These are phyloP conservation scores for Ctenopoma multispine DNA, from an alignment of 2,797 vertebrate species.

Conservation along the genomic window DNA sequence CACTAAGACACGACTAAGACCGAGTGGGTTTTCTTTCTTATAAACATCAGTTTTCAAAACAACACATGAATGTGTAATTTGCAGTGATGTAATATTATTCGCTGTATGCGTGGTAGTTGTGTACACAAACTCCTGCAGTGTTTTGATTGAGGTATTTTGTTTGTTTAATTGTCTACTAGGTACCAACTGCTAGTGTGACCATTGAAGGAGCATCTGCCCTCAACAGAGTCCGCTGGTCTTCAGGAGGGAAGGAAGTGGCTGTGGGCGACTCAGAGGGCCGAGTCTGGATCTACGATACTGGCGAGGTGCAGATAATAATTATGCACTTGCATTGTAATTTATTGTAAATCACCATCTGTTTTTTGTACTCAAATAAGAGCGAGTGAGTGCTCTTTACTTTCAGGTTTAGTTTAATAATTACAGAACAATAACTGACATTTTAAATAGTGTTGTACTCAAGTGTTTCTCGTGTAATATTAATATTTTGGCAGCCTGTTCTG, in stretches of 20 bases:
- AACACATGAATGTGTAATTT: neutral
- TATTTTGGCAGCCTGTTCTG: conserved; percentile 30
- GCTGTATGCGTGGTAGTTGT: neutral
- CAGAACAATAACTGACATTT: conserved; percentile 4
- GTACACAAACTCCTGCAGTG: neutral
- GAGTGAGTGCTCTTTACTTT: neutral
- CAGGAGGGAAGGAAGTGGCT: conserved; percentile 94
- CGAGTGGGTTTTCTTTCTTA: neutral
- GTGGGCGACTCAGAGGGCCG: conserved; percentile 98
- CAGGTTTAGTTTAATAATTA: neutral
- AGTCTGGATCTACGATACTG: conserved; percentile 97
- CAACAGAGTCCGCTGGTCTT: conserved; percentile 95
- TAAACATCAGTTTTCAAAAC: neutral
- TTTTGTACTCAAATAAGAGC: neutral
- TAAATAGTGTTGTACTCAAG: neutral
- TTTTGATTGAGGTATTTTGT: neutral
- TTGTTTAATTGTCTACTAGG: conserved; percentile 77
- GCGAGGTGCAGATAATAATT: conserved; percentile 88
- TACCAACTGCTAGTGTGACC: conserved; percentile 95
- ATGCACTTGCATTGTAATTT: neutral
- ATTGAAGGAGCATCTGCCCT: conserved; percentile 95
- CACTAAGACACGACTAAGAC: neutral
- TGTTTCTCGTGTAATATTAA: conserved; percentile 8
- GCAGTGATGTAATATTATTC: neutral
- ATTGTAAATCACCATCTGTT: neutral